A percentile compares a stretch with the other conserved stretches of the same genome.
These are phyloP conservation scores for Ptilonorhynchus violaceus DNA, from an alignment of 2,113 vertebrate genomes.

Conservation along the genomic window DNA sequence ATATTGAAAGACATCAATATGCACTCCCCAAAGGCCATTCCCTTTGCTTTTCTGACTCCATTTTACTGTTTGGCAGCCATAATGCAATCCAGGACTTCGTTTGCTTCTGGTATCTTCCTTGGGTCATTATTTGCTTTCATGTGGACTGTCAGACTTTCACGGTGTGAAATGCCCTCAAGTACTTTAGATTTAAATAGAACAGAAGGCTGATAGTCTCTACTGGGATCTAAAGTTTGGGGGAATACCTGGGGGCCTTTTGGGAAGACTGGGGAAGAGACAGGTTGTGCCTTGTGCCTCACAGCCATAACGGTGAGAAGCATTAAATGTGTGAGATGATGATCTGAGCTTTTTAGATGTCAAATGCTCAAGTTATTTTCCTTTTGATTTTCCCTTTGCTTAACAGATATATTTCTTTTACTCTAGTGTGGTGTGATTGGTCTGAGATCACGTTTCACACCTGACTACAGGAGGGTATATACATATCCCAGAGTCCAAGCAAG, in stretches of 20 bases:
- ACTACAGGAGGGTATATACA: background rate
- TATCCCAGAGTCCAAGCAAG: background rate
- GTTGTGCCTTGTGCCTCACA: background rate
- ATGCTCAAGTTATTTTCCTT: background rate
- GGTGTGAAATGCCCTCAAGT: background rate
- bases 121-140: background rate
- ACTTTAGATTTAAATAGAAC: background rate
- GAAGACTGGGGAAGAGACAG: background rate
- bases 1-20: background rate
- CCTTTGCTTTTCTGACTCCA: background rate
- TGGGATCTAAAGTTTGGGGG: background rate
- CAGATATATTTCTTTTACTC: background rate
- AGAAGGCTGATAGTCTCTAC: background rate
- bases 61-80: background rate
- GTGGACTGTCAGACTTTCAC: background rate
- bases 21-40: background rate
- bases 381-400: background rate
- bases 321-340: background rate
- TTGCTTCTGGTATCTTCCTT: background rate
- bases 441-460: background rate
- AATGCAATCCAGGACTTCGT: accelerated
- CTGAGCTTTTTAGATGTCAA: background rate
- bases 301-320: background rate
- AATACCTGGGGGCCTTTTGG: background rate
- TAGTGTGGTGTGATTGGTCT: background rate